Evolutionary conservation across 2,888 invertebrate genomes (phyloP).

Genomic region (Cheilosia vernalis): DNA sequence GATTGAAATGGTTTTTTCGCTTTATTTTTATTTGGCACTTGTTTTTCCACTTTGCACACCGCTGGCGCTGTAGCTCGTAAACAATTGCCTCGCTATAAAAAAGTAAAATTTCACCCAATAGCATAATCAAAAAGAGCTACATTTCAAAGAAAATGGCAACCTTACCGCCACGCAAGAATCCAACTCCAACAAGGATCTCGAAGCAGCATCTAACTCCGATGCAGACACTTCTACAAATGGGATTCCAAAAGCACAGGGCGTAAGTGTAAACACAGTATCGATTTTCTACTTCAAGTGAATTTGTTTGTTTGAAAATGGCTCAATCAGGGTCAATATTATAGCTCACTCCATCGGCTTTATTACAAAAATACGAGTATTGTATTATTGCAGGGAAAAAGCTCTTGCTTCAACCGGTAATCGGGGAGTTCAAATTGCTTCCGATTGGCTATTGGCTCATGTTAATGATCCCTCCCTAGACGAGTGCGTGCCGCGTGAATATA

Average conservation of each 20-base stretch:
- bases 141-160: constrained; percentile 86
- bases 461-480: constrained; percentile 92
- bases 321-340: constrained; percentile 2
- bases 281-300: constrained; percentile 56
- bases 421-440: constrained; percentile 94
- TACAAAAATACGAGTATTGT: neutral
- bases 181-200: constrained; percentile 88
- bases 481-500: constrained; percentile 91
- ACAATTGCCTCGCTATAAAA: constrained; percentile 35
- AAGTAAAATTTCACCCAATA: neutral
- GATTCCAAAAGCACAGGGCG: constrained; percentile 94
- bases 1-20: constrained; percentile 33
- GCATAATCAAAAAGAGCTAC: constrained; percentile 10
- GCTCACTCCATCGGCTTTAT: neutral
- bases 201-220: constrained; percentile 90
- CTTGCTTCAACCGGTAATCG: constrained; percentile 94
- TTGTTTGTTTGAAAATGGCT: constrained; percentile 6
- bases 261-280: constrained; percentile 85
- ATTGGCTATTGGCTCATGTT: constrained; percentile 95
- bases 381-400: constrained; percentile 90
- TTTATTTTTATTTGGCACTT: constrained; percentile 69
- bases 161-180: constrained; percentile 90
- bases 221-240: constrained; percentile 94
- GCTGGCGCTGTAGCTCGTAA: constrained; percentile 52
- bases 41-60: constrained; percentile 66